Evolutionary conservation across 1,140 invertebrate genomes (phyloP).

Genomic region (Bombus breviceps): DNA sequence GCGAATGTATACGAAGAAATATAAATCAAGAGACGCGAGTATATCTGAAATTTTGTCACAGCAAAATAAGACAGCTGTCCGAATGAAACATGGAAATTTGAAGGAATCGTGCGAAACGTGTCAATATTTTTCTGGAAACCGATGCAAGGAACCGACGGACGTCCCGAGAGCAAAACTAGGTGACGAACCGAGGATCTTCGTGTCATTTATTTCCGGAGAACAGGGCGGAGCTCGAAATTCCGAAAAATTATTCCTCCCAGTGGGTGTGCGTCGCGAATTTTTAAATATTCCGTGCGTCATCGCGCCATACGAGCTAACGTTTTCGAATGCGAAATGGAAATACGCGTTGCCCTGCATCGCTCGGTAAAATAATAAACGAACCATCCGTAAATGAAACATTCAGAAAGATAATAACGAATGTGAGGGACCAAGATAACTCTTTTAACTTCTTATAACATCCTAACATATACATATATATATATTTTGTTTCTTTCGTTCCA

Average conservation of each 20-base stretch:
- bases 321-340: not conserved
- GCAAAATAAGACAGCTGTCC: not conserved
- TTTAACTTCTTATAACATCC: not conserved
- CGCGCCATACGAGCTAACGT: not conserved
- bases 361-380: constrained; percentile 46
- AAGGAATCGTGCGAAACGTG: not conserved
- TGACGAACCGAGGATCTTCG: not conserved
- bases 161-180: not conserved
- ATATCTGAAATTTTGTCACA: not conserved
- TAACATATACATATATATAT: no score
- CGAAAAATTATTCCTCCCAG: constrained; percentile 27
- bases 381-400: constrained; percentile 56
- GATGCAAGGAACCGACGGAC: not conserved
- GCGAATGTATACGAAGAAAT: not conserved
- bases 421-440: not conserved
- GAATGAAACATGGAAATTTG: constrained; percentile 6
- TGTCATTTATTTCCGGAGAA: constrained; percentile 1
- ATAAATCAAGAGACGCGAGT: not conserved
- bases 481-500: not conserved
- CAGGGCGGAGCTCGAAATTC: not conserved
- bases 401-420: constrained; percentile 27
- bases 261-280: not conserved
- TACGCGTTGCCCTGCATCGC: not conserved
- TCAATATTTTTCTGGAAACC: not conserved
- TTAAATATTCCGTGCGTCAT: constrained; percentile 36